phyloP scores from a whole-genome alignment of 1,140 invertebrate genomes.

The Panagrolaimus sp. region DNA sequence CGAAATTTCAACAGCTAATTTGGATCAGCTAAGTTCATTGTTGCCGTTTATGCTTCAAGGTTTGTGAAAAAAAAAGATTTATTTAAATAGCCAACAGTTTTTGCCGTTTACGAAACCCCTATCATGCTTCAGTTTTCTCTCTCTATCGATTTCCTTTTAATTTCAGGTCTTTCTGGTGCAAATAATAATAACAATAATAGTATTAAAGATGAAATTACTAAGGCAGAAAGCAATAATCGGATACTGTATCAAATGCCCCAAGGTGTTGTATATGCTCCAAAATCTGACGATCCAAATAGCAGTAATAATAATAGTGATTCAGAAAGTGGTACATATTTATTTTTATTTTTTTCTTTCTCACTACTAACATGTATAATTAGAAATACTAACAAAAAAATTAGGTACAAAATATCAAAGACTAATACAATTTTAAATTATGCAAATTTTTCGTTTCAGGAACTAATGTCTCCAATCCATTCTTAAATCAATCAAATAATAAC shows the following conservation, averaged over 20 bases:
- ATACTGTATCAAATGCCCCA: slow-evolving; percentile 38
- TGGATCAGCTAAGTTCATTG: slow-evolving; percentile 8
- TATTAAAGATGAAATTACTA: background rate
- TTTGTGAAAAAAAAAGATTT: slow-evolving; percentile 10
- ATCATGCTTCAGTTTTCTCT: background rate
- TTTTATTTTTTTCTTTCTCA: background rate
- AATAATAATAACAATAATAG: slow-evolving; percentile 17
- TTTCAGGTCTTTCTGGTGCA: slow-evolving; percentile 22
- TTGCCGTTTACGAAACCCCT: too few relatives aligned
- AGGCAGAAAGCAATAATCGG: background rate
- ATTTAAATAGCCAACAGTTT: too few relatives aligned
- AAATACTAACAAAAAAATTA: background rate
- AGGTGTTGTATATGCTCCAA: slow-evolving; percentile 28
- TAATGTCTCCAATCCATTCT: background rate
- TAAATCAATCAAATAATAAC: background rate
- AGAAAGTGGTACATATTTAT: slow-evolving; percentile 9
- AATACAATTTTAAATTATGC: background rate
- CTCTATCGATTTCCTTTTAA: slow-evolving; percentile 14
- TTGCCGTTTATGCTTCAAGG: slow-evolving; percentile 35
- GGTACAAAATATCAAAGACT: background rate
- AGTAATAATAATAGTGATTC: slow-evolving; percentile 5
- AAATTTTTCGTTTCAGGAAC: background rate
- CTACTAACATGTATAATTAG: background rate
- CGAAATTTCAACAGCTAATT: background rate
- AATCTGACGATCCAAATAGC: slow-evolving; percentile 6